phyloP scores from a whole-genome alignment of 2,113 vertebrate species.

The Camelus dromedarius region DNA sequence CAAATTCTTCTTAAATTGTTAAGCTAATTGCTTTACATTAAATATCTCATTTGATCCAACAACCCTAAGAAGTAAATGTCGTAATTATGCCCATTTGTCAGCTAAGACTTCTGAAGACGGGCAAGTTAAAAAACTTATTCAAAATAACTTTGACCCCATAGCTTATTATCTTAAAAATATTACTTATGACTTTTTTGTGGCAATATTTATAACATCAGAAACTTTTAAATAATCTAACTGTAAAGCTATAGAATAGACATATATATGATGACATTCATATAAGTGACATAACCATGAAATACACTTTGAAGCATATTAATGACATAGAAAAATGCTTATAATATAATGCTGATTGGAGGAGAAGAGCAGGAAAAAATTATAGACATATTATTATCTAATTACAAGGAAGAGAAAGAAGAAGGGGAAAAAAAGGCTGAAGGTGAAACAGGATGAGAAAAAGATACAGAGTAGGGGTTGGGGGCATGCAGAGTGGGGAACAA shows the following conservation, averaged over 20 bases:
- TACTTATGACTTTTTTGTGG: not conserved
- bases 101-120: not conserved
- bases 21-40: conserved; percentile 12
- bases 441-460: not conserved
- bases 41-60: not conserved
- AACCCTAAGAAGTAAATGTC: not conserved
- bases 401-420: not conserved
- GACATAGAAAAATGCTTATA: not conserved
- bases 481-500: not conserved
- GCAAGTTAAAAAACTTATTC: not conserved
- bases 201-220: not conserved
- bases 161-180: not conserved
- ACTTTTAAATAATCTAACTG: not conserved
- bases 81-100: not conserved
- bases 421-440: not conserved
- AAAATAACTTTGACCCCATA: not conserved
- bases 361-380: not conserved
- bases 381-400: not conserved
- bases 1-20: not conserved
- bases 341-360: not conserved
- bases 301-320: not conserved
- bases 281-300: not conserved
- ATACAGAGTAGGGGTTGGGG: not conserved
- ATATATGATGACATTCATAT: not conserved
- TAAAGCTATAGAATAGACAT: not conserved